Conservation (phyloP, 2,113 vertebrate species). For the Periophthalmodon schlosseri region DNA sequence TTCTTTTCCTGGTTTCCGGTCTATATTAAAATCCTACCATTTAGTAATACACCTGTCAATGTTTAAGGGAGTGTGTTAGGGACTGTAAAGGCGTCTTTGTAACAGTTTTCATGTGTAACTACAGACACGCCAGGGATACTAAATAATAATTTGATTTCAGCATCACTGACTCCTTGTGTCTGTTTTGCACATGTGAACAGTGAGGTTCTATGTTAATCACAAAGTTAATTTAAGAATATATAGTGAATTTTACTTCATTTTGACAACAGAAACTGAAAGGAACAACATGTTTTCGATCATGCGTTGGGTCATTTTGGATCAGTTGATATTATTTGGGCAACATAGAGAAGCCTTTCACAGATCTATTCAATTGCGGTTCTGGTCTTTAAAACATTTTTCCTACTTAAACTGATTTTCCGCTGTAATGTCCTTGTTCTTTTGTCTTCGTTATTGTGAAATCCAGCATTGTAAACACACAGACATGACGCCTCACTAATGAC, state of each 20-base stretch:
- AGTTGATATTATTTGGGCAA: neutral
- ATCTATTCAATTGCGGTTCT: too few species aligned
- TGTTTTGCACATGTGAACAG: constrained; percentile 13
- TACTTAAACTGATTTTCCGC: neutral
- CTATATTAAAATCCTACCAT: neutral
- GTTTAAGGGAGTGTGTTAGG: constrained; percentile 3
- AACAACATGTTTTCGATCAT: too few species aligned
- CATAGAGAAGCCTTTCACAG: too few species aligned
- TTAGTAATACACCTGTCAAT: neutral
- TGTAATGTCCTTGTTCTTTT: neutral
- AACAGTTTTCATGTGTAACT: constrained; percentile 24
- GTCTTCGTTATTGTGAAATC: constrained; percentile 13
- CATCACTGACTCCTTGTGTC: neutral
- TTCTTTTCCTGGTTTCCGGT: neutral
- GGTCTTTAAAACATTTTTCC: neutral
- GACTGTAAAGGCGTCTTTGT: constrained; percentile 24
- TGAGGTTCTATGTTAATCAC: neutral
- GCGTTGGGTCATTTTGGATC: neutral
- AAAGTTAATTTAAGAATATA: neutral
- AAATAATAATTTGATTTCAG: constrained; percentile 31
- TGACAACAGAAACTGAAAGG: too few species aligned
- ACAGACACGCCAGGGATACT: constrained; percentile 21
- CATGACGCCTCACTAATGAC: constrained; percentile 4
- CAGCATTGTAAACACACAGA: neutral
- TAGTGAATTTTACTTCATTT: neutral